These are phyloP conservation scores for Apeltes quadracus DNA, from an alignment of 2,113 vertebrate species.

Conservation along the genomic window DNA sequence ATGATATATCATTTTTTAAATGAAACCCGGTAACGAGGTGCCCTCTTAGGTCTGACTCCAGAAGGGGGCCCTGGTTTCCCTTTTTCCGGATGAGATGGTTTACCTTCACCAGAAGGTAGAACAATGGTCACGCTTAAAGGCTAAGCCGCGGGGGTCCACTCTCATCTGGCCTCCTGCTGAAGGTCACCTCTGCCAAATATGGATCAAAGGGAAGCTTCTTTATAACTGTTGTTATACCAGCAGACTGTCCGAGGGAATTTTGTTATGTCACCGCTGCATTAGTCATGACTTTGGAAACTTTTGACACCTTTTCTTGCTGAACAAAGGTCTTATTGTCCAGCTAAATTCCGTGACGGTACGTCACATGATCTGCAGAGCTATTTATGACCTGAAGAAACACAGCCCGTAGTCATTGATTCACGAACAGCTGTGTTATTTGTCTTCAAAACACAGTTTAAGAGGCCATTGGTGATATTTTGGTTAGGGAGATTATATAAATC, in stretches of 20 bases:
- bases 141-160: slow-evolving; percentile 59
- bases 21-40: too few relatives aligned
- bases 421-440: slow-evolving; percentile 48
- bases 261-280: neutral
- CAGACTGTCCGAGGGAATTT: neutral
- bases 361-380: slow-evolving; percentile 34
- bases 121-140: slow-evolving; percentile 71
- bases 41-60: neutral
- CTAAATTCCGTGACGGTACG: slow-evolving; percentile 3
- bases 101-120: slow-evolving; percentile 72
- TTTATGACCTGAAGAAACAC: slow-evolving; percentile 25
- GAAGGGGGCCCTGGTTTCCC: neutral
- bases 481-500: neutral
- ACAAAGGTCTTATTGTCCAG: neutral
- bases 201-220: slow-evolving; percentile 52
- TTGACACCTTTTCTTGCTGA: neutral
- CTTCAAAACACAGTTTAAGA: slow-evolving; percentile 3
- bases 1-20: too few relatives aligned
- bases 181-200: slow-evolving; percentile 76
- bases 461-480: neutral
- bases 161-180: slow-evolving; percentile 73
- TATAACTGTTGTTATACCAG: slow-evolving; percentile 18
- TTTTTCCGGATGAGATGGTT: slow-evolving; percentile 9
- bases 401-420: neutral
- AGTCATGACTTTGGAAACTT: neutral